phyloP scores from a whole-genome alignment of 2,113 vertebrate species.

The Oncorhynchus masou region DNA sequence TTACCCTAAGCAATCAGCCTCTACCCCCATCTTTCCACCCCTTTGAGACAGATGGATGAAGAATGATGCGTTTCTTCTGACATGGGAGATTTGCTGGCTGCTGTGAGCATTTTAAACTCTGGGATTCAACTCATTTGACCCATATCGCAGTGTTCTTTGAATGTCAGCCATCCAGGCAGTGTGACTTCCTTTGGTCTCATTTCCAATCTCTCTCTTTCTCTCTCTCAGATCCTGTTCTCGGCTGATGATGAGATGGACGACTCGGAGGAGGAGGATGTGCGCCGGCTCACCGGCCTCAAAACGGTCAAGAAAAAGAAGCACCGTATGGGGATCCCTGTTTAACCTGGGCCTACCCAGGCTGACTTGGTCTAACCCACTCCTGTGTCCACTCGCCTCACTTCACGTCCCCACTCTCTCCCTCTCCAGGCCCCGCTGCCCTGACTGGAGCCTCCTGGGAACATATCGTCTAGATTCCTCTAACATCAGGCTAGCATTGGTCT shows the following conservation, averaged over 20 bases:
- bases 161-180: not conserved
- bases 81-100: too few relatives aligned
- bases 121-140: too few relatives aligned
- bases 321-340: conserved; percentile 92
- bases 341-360: conserved; percentile 57
- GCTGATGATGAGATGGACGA: conserved; percentile 98
- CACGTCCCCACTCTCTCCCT: not conserved
- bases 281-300: conserved; percentile 85
- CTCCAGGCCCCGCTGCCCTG: not conserved
- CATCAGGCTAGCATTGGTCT: not conserved
- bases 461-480: not conserved
- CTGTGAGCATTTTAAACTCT: too few relatives aligned
- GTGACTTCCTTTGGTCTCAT: too few relatives aligned
- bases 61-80: too few relatives aligned
- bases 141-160: too few relatives aligned
- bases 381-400: conserved; percentile 3
- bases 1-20: too few relatives aligned
- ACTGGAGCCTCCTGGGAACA: not conserved
- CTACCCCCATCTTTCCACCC: too few relatives aligned
- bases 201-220: not conserved
- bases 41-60: too few relatives aligned
- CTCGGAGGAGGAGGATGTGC: conserved; percentile 90
- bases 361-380: not conserved
- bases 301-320: conserved; percentile 92
- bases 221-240: conserved; percentile 90